Percentiles rank a stretch among this genome's conserved stretches.
Conservation (phyloP, 1,140 invertebrate species). For the Drosophila lacertosa region DNA sequence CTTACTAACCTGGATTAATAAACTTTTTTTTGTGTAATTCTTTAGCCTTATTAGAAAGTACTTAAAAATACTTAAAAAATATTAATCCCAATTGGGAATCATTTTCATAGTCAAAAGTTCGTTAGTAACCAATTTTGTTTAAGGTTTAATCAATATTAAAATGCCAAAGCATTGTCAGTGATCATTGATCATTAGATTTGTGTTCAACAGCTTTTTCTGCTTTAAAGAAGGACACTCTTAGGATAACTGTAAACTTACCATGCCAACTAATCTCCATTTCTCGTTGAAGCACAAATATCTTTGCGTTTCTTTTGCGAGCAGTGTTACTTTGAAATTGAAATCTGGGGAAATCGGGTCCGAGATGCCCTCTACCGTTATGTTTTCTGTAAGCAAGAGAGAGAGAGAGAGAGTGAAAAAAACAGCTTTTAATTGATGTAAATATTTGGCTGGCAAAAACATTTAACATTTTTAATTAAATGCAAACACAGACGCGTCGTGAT, state of each 20-base stretch:
- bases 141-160: not conserved
- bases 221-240: not conserved
- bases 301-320: slow-evolving; percentile 84
- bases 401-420: slow-evolving; percentile 9
- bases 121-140: not conserved
- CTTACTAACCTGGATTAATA: too few relatives aligned
- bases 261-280: slow-evolving; percentile 84
- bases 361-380: slow-evolving; percentile 84
- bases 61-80: not conserved
- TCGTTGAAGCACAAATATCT: slow-evolving; percentile 84
- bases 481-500: slow-evolving; percentile 53
- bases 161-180: not conserved
- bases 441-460: slow-evolving; percentile 67
- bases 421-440: slow-evolving; percentile 68
- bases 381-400: slow-evolving; percentile 70
- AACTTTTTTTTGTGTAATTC: too few relatives aligned
- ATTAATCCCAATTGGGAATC: not conserved
- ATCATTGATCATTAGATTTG: not conserved
- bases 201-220: slow-evolving; percentile 5
- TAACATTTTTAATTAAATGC: slow-evolving; percentile 77
- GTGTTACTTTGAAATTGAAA: slow-evolving; percentile 83
- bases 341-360: slow-evolving; percentile 81
- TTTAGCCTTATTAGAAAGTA: too few relatives aligned
- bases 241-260: slow-evolving; percentile 73
- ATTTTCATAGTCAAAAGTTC: not conserved